phyloP scores from a whole-genome alignment of 2,113 vertebrate genomes.

The Hemiprocne comata region DNA sequence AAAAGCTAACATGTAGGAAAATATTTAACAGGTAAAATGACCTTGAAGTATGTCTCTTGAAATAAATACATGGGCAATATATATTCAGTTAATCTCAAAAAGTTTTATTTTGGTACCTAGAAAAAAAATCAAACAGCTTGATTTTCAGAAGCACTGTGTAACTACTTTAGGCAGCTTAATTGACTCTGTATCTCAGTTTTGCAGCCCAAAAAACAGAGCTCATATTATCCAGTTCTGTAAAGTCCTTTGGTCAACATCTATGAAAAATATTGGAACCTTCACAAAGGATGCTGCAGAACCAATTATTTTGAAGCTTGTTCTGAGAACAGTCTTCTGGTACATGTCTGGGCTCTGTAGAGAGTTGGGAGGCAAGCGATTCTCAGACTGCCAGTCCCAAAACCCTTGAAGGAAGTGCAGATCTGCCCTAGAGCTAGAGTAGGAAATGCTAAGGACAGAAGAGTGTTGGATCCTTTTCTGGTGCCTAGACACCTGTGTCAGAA shows the following conservation, averaged over 20 bases:
- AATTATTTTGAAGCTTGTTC: not conserved
- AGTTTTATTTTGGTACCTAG: not conserved
- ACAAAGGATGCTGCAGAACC: not conserved
- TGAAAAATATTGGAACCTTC: not conserved
- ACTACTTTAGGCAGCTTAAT: not conserved
- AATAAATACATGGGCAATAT: not conserved
- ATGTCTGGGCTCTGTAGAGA: not conserved
- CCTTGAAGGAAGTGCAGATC: not conserved
- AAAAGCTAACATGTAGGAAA: not conserved
- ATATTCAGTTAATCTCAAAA: not conserved
- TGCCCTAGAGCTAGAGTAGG: not conserved
- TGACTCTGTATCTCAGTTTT: not conserved
- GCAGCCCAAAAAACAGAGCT: not conserved
- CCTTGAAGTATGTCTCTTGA: not conserved
- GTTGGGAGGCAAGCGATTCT: accelerated
- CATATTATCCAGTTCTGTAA: not conserved
- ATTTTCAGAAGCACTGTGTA: not conserved
- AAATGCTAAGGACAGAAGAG: not conserved
- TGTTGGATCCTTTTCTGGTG: not conserved
- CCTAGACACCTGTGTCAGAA: not conserved
- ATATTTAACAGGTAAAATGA: not conserved
- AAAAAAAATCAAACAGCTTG: not conserved
- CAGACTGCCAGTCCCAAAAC: not conserved
- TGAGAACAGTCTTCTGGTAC: not conserved
- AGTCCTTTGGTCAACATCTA: not conserved